These are phyloP conservation scores for Hippocampus guttulatus DNA, from an alignment of 2,113 vertebrate genomes.

Conservation along the genomic window DNA sequence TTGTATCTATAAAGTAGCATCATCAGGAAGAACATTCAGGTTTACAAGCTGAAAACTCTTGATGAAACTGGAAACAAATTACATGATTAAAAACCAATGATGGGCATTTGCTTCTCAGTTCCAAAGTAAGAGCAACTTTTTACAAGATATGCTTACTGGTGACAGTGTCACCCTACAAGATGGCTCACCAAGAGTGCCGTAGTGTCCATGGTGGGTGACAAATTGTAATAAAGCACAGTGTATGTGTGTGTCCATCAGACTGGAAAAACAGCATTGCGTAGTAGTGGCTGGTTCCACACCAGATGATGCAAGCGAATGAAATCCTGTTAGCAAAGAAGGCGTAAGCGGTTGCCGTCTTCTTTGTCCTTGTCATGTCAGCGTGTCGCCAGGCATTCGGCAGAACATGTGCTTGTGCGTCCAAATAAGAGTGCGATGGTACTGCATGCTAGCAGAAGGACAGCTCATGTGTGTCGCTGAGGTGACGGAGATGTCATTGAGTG, in stretches of 20 bases:
- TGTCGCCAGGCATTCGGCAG: conserved; percentile 45
- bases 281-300: background rate
- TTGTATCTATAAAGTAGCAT: background rate
- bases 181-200: conserved; percentile 5
- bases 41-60: background rate
- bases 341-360: conserved; percentile 1
- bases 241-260: background rate
- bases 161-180: background rate
- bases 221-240: conserved; percentile 15
- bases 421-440: conserved; percentile 14
- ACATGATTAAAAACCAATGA: background rate
- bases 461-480: conserved; percentile 35
- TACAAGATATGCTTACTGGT: background rate
- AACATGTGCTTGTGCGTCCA: conserved; percentile 20
- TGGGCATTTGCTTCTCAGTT: conserved; percentile 15
- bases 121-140: background rate
- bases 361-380: conserved; percentile 16
- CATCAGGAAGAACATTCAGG: background rate
- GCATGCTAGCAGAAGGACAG: conserved; percentile 6
- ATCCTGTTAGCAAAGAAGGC: conserved; percentile 22
- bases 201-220: background rate
- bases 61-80: conserved; percentile 6
- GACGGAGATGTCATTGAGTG: conserved; percentile 29
- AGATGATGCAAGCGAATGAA: conserved; percentile 13
- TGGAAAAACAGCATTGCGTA: background rate